Evolutionary conservation across 2,888 invertebrate genomes (phyloP).

Genomic region (Prostheceraeus crozeri): DNA sequence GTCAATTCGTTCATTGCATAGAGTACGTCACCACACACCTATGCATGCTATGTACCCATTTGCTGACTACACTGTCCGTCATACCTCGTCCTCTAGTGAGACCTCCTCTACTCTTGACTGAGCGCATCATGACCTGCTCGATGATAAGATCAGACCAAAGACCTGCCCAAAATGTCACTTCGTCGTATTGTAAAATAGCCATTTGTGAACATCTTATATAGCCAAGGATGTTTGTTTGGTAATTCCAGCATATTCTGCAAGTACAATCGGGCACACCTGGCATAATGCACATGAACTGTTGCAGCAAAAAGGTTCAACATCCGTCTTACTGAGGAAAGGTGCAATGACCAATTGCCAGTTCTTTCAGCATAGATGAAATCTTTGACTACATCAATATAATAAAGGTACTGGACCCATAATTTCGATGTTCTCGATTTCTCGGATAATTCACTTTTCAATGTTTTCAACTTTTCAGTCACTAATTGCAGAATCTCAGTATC

Average conservation of each 20-base stretch:
- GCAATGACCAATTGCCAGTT: slow-evolving; percentile 9
- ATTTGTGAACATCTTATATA: background rate
- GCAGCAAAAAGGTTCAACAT: background rate
- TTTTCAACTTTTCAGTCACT: no score
- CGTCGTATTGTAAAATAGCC: background rate
- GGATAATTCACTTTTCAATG: background rate
- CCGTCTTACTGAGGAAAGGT: background rate
- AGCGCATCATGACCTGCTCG: slow-evolving; percentile 5
- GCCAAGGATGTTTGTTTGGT: background rate
- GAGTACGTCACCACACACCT: background rate
- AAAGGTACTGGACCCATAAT: background rate
- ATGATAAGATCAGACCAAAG: slow-evolving; percentile 1
- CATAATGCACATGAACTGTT: slow-evolving; percentile 8
- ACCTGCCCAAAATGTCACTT: slow-evolving; percentile 14
- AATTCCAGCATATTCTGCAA: background rate
- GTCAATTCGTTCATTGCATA: background rate
- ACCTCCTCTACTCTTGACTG: slow-evolving; percentile 1
- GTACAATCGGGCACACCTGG: background rate
- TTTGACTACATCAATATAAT: background rate
- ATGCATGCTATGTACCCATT: slow-evolving; percentile 8
- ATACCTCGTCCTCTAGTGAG: background rate
- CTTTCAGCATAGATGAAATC: background rate
- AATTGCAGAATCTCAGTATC: no score
- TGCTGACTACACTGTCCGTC: background rate
- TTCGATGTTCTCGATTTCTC: background rate